A percentile compares a stretch with the other conserved stretches of the same genome.
phyloP scores from a whole-genome alignment of 2,888 invertebrate genomes.

The Salpingus planirostris region DNA sequence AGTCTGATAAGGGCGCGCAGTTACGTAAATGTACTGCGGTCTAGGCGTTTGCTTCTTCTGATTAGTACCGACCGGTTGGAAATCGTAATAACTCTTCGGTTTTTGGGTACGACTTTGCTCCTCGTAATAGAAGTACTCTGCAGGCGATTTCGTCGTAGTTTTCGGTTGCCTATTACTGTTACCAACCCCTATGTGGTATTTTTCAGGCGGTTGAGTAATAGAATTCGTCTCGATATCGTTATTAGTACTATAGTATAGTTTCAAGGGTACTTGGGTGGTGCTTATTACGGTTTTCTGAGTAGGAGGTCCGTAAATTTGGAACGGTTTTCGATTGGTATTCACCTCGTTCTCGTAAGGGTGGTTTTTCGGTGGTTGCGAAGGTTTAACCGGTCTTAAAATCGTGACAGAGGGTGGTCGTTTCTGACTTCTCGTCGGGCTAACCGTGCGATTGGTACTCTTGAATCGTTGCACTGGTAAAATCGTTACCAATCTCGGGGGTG shows the following conservation, averaged over 20 bases:
- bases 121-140: constrained; percentile 62
- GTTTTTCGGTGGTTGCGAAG: constrained; percentile 29
- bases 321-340: too few relatives aligned
- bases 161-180: constrained; percentile 10
- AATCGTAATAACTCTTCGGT: constrained; percentile 1
- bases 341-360: constrained; percentile 44
- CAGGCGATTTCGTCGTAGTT: constrained; percentile 37
- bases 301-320: constrained; percentile 45
- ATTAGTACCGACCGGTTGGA: constrained; percentile 11
- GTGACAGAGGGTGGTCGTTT: constrained; percentile 30
- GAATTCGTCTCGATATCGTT: constrained; percentile 48
- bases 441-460: constrained; percentile 16
- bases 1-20: constrained; percentile 25
- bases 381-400: constrained; percentile 36
- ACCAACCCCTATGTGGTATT: constrained; percentile 29
- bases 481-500: constrained; percentile 39
- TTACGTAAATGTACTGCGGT: constrained; percentile 34
- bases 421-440: constrained; percentile 11
- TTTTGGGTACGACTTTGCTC: constrained; percentile 36
- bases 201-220: constrained; percentile 22
- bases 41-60: not conserved
- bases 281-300: constrained; percentile 41
- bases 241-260: constrained; percentile 53
- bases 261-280: constrained; percentile 54
- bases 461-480: constrained; percentile 36